Evolutionary conservation across 2,888 invertebrate species (phyloP).

Genomic region (Mythimna pallens): DNA sequence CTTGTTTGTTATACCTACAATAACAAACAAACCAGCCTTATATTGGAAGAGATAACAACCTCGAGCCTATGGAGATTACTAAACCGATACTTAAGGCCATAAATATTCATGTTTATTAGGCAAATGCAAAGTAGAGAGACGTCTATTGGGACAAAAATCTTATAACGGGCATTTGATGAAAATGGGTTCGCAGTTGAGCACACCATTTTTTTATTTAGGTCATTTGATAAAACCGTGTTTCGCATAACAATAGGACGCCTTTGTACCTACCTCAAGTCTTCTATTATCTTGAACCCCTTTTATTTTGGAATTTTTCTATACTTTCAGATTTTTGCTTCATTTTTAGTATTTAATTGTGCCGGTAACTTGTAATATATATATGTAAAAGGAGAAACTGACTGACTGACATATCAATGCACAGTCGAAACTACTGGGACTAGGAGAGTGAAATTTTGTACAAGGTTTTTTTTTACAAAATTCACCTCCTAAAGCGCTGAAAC

Average conservation of each 20-base stretch:
- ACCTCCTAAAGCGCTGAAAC: too few relatives aligned
- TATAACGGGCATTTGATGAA: conserved; percentile 8
- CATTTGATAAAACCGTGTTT: conserved; percentile 2
- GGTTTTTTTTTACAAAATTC: too few relatives aligned
- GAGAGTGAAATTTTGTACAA: too few relatives aligned
- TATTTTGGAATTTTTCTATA: neutral
- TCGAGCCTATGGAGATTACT: conserved; percentile 22
- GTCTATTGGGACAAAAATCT: conserved; percentile 12
- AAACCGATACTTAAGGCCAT: conserved; percentile 17
- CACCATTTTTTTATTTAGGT: conserved; percentile 13
- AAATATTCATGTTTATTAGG: conserved; percentile 48
- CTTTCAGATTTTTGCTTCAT: neutral
- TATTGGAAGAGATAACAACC: conserved; percentile 13
- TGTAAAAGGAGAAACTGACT: too few relatives aligned
- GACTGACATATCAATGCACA: too few relatives aligned
- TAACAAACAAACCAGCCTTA: conserved; percentile 4
- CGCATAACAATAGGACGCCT: conserved; percentile 6
- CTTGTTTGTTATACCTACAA: conserved; percentile 5
- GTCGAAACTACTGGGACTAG: too few relatives aligned
- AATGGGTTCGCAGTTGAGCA: neutral
- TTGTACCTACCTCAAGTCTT: neutral
- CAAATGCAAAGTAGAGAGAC: conserved; percentile 27
- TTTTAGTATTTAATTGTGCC: neutral
- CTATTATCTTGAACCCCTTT: neutral
- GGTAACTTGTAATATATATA: too few relatives aligned